phyloP scores from a whole-genome alignment of 2,113 vertebrate species.

The Bothrops jararaca region DNA sequence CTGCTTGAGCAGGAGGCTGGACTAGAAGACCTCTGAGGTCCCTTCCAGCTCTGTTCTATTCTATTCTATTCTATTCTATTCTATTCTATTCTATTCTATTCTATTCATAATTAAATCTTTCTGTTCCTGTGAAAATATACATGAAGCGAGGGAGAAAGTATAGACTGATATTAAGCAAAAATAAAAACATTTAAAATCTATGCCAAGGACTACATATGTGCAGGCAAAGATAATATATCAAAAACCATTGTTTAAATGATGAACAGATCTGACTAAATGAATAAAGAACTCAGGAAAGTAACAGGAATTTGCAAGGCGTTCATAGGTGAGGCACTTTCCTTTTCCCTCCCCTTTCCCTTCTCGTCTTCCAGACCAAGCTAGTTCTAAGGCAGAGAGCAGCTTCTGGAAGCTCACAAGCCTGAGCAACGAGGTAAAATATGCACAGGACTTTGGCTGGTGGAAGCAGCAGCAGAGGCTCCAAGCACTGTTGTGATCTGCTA shows the following conservation, averaged over 20 bases:
- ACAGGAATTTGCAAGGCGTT: neutral
- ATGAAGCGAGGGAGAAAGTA: neutral
- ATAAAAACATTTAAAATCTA: neutral
- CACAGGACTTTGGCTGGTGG: neutral
- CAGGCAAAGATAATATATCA: neutral
- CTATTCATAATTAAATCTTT: neutral
- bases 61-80: no score
- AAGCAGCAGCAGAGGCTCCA: neutral
- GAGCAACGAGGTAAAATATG: neutral
- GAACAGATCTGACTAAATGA: neutral
- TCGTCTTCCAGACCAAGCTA: neutral
- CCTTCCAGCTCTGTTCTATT: no score
- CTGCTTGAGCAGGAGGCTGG: no score
- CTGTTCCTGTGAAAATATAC: neutral
- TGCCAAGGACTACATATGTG: neutral
- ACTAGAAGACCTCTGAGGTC: no score
- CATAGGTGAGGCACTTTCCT: neutral
- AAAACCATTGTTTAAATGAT: neutral
- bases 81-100: no score
- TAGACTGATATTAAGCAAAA: neutral
- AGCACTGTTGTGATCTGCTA: neutral
- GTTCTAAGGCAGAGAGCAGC: neutral
- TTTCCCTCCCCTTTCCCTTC: neutral
- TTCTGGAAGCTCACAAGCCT: neutral
- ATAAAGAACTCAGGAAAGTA: neutral